phyloP scores from a whole-genome alignment of 2,797 vertebrate species.

The Tachyglossus aculeatus region DNA sequence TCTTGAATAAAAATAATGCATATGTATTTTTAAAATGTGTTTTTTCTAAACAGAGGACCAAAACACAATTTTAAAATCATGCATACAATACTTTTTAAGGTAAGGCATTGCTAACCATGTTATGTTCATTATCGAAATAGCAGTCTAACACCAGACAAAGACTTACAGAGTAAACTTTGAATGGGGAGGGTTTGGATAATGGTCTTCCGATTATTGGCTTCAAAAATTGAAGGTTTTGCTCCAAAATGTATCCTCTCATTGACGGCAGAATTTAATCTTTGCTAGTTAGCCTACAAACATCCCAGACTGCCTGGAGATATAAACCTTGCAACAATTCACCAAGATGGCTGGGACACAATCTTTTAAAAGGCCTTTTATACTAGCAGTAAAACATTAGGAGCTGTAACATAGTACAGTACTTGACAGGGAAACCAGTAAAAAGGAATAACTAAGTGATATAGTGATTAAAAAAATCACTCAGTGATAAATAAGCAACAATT shows the following conservation, averaged over 20 bases:
- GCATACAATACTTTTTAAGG: background rate
- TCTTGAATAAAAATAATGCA: constrained; percentile 1
- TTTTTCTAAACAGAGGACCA: background rate
- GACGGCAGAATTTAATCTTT: background rate
- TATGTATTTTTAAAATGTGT: background rate
- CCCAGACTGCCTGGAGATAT: background rate
- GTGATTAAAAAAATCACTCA: background rate
- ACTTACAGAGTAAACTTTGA: background rate
- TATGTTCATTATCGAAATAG: constrained; percentile 12
- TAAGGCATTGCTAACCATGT: background rate
- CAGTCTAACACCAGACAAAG: constrained; percentile 32
- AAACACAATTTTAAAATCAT: constrained; percentile 9
- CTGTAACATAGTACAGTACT: fast-evolving
- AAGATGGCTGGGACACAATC: fast-evolving
- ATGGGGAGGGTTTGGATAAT: background rate
- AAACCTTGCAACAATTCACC: background rate
- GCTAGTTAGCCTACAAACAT: background rate
- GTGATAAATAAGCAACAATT: background rate
- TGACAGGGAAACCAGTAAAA: background rate
- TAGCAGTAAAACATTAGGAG: background rate
- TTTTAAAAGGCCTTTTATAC: background rate
- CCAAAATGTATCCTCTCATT: constrained; percentile 7
- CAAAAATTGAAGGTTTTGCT: constrained; percentile 22
- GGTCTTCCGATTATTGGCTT: constrained; percentile 6
- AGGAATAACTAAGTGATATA: background rate